These are phyloP conservation scores for Heliconius eleuchia DNA, from an alignment of 1,140 invertebrate genomes.

Conservation along the genomic window DNA sequence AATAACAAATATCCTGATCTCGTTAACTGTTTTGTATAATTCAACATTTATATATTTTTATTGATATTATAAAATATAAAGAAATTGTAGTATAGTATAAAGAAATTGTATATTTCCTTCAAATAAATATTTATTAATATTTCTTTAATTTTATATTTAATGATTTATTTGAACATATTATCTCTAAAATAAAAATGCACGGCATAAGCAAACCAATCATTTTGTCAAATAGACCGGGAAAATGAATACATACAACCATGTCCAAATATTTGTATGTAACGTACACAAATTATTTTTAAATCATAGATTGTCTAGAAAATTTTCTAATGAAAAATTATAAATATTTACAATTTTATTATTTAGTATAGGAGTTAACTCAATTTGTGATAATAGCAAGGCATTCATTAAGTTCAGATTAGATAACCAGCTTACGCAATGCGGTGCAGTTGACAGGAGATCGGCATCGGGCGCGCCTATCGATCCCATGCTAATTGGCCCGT, in stretches of 20 bases:
- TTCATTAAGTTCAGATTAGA: conserved; percentile 79
- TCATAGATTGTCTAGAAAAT: conserved; percentile 21
- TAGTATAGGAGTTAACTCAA: conserved; percentile 44
- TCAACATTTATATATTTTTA: not conserved
- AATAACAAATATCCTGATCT: not conserved
- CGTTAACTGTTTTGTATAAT: not conserved
- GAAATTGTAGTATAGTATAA: not conserved
- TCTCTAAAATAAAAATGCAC: too few species aligned
- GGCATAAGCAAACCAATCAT: too few species aligned
- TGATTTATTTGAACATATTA: too few species aligned
- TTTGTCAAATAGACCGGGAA: too few species aligned
- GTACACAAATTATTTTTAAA: not conserved
- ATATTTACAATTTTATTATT: not conserved
- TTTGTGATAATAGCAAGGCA: conserved; percentile 60
- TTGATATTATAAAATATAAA: not conserved
- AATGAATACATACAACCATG: too few species aligned
- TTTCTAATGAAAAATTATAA: not conserved
- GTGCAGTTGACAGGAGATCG: conserved; percentile 69
- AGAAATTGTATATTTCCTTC: not conserved
- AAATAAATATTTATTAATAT: not conserved
- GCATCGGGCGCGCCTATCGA: conserved; percentile 72
- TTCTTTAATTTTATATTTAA: too few species aligned
- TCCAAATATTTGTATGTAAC: too few species aligned
- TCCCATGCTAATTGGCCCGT: conserved; percentile 77
- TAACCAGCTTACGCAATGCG: conserved; percentile 69